A percentile compares a stretch with the other conserved stretches of the same genome.
These are phyloP conservation scores for Desoria tigrina DNA, from an alignment of 2,888 invertebrate genomes.

Conservation along the genomic window DNA sequence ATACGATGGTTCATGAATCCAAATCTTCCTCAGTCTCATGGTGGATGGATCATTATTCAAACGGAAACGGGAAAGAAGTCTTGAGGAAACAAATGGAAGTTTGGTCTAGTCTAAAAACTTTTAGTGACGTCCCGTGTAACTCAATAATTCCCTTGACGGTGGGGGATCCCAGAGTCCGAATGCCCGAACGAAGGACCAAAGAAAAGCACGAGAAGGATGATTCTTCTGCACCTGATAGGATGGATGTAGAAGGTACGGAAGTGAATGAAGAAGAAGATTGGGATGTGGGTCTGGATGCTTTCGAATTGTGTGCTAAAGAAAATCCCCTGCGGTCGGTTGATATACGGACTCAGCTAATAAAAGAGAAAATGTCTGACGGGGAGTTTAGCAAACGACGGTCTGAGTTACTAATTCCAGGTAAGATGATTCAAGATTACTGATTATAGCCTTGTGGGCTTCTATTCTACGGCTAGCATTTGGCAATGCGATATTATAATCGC, in stretches of 20 bases:
- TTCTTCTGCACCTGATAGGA: conserved; percentile 56
- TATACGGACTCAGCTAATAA: conserved; percentile 65
- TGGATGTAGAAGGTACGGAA: conserved; percentile 55
- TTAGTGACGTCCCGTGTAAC: conserved; percentile 68
- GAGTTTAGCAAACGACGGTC: conserved; percentile 69
- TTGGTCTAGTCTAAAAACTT: conserved; percentile 62
- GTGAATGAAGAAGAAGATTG: conserved; percentile 2
- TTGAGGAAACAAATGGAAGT: conserved; percentile 62
- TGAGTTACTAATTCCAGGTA: conserved; percentile 72
- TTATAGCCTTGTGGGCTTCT: too few species aligned
- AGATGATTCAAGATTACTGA: too few species aligned
- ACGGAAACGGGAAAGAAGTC: conserved; percentile 55
- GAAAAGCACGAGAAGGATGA: conserved; percentile 63
- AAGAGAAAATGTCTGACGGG: conserved; percentile 66
- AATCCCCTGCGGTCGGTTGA: conserved; percentile 68
- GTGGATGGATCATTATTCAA: conserved; percentile 48
- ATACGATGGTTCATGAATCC: too few species aligned
- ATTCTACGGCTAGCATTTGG: too few species aligned
- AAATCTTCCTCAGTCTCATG: too few species aligned
- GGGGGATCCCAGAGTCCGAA: conserved; percentile 67
- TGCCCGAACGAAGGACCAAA: conserved; percentile 22
- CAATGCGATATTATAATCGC: too few species aligned
- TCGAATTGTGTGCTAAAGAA: background rate
- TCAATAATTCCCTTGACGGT: conserved; percentile 72
- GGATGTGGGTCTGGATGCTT: background rate